Base-by-base conservation (phyloP, 37 sponge, comb jelly and placozoan species). In the Spongia lamella region DNA sequence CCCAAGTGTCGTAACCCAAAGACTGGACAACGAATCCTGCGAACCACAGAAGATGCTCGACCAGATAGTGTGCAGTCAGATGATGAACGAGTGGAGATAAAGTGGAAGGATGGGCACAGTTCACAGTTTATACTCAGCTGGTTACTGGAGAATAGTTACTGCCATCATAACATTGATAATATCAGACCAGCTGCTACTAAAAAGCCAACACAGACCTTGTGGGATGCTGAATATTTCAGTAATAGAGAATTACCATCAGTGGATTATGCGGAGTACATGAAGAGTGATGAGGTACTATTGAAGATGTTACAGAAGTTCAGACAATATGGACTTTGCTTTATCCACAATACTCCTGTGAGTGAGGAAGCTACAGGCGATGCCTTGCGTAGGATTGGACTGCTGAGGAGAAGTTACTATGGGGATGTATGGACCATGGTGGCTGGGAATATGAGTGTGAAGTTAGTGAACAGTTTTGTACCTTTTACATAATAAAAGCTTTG, bases 41-140 rank as follows among this genome's bases (percentile, higher is more conserved):
- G 67, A 34, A 57, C 77, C 19, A 47, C 66, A 29, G n/a, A 52
- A 0, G 69, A 75, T 49, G 19, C 67, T 19, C 30, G 50, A 61
- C 77, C 84, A 3, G 47, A 43, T 9, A 43, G 5, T 9, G 9
- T 43, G 5, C 47, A 43, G 9, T 5, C 7, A 5, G 47, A 43
- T 9, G 38, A 65, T 5, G 6, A 22, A 5, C 47, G 47, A 43
- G 47, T 43, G 9, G 47, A 43, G 9, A 24, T 77, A 22, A 27
- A 52, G 35, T 77, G 78, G 78, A n/a, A 52, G 35, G 78, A 77
- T 65, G 78, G 78, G 5, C 78, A 77, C 56, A 17, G 53, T 27
- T 65, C 78, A 2, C 21, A 21, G 3, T 77, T 65, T 25, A 6
- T 56, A 6, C n/a, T 21, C 15, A 34, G 32, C 5, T 77, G 78